phyloP scores from a whole-genome alignment of 2,797 vertebrate species.

The Acipenser oxyrinchus region DNA sequence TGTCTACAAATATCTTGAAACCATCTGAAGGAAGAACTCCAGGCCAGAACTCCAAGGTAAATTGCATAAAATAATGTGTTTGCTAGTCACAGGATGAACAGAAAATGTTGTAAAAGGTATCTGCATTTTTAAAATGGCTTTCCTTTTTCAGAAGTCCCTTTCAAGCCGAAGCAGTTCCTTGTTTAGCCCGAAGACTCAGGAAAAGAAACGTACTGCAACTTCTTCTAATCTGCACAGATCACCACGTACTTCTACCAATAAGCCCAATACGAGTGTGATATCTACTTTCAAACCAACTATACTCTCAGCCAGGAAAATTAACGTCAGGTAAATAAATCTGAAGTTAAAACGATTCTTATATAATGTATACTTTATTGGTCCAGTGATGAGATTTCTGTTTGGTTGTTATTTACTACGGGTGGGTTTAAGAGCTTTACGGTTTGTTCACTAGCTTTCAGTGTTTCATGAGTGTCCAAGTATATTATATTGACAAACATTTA shows the following conservation, averaged over 20 bases:
- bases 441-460: too few species aligned
- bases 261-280: slow-evolving; percentile 38
- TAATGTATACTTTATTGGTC: too few species aligned
- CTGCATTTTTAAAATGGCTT: neutral
- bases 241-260: slow-evolving; percentile 35
- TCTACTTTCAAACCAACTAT: slow-evolving; percentile 54
- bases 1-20: slow-evolving; percentile 32
- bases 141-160: slow-evolving; percentile 41
- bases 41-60: too few species aligned
- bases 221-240: slow-evolving; percentile 35
- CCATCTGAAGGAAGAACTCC: slow-evolving; percentile 32
- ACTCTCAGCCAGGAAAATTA: slow-evolving; percentile 74
- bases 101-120: too few species aligned
- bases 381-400: too few species aligned
- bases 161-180: slow-evolving; percentile 30
- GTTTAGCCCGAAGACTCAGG: slow-evolving; percentile 58
- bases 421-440: too few species aligned
- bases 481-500: too few species aligned
- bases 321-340: slow-evolving; percentile 62
- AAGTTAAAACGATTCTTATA: too few species aligned
- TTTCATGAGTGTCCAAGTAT: too few species aligned
- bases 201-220: slow-evolving; percentile 30
- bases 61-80: too few species aligned
- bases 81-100: too few species aligned
- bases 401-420: too few species aligned